phyloP scores from a whole-genome alignment of 2,113 vertebrate species.

The Paramormyrops kingsleyae region DNA sequence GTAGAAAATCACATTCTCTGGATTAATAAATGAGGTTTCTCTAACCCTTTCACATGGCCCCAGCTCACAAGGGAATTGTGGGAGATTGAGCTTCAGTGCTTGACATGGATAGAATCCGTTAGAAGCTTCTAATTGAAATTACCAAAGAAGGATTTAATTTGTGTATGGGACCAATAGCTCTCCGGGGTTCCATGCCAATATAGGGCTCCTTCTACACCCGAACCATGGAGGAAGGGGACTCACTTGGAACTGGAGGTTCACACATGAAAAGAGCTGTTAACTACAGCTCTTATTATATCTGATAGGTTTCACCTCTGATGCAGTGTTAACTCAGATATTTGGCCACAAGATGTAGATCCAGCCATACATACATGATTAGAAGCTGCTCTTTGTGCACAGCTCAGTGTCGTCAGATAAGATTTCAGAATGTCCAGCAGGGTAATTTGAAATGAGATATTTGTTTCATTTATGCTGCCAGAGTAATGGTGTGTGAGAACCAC shows the following conservation, averaged over 20 bases:
- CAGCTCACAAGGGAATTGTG: background rate
- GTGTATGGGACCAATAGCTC: background rate
- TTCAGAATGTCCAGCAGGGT: background rate
- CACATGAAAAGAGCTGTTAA: background rate
- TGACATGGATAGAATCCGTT: background rate
- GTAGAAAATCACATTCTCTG: background rate
- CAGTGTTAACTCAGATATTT: background rate
- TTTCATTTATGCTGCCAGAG: background rate
- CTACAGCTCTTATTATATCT: background rate
- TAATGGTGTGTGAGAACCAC: background rate
- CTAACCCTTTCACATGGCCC: background rate
- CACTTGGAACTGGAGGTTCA: background rate
- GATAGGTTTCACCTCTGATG: background rate
- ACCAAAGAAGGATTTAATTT: background rate
- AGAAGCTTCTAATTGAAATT: background rate
- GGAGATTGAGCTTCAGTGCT: background rate
- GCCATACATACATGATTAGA: background rate
- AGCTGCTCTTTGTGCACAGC: background rate
- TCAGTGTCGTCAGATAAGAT: background rate
- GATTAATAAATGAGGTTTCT: background rate
- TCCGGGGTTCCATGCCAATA: background rate
- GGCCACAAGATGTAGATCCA: background rate
- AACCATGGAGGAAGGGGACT: background rate
- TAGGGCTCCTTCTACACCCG: background rate
- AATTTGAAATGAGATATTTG: background rate